Conservation (phyloP, 2,888 invertebrate genomes). For the Ichneumoninae sp. region DNA sequence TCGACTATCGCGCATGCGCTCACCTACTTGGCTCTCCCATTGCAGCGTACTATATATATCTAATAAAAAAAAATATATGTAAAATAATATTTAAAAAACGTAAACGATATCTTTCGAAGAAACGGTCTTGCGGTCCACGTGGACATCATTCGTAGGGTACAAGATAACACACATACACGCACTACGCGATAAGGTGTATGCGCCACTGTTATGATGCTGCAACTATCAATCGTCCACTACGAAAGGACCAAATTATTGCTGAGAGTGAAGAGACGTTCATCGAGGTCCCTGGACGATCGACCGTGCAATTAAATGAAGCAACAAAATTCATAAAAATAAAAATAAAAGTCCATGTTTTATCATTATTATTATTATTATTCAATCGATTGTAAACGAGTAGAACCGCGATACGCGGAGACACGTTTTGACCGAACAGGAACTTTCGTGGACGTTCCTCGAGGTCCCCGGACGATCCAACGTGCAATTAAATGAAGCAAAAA, state of each 20-base stretch:
- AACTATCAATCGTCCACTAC: conserved; percentile 37
- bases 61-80: background rate
- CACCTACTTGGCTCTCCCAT: background rate
- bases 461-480: conserved; percentile 33
- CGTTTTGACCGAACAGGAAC: no score
- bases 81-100: background rate
- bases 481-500: background rate
- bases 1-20: background rate
- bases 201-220: conserved; percentile 45
- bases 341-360: background rate
- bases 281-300: conserved; percentile 38
- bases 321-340: background rate
- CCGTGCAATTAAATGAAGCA: background rate
- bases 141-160: conserved; percentile 14
- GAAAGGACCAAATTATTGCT: conserved; percentile 32
- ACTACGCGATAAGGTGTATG: conserved; percentile 37
- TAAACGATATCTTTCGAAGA: conserved; percentile 3
- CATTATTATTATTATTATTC: background rate
- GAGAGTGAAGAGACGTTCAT: conserved; percentile 28
- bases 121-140: conserved; percentile 6
- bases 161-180: conserved; percentile 4
- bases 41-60: background rate
- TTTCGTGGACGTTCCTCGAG: conserved; percentile 22
- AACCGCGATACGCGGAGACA: no score
- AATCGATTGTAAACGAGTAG: no score